These are phyloP conservation scores for Drosophila vallismaia DNA, from an alignment of 2,888 invertebrate genomes.

Conservation along the genomic window DNA sequence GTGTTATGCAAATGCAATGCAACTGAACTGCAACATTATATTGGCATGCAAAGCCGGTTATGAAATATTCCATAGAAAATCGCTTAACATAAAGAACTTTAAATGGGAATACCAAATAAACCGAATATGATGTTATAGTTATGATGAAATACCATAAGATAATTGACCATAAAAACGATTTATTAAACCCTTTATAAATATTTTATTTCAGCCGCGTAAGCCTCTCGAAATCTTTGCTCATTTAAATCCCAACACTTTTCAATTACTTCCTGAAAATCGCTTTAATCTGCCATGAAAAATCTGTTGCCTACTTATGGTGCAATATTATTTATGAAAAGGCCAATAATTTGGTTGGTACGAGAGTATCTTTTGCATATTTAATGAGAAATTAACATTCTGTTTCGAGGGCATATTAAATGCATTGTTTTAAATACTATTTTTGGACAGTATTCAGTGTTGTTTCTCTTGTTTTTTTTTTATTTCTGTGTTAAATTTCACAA, in stretches of 20 bases:
- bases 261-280: conserved; percentile 30
- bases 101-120: not conserved
- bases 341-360: not conserved
- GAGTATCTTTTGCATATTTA: conserved; percentile 20
- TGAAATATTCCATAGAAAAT: conserved; percentile 36
- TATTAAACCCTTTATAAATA: conserved; percentile 1
- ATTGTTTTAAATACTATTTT: conserved; percentile 12
- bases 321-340: conserved; percentile 17
- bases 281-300: conserved; percentile 30
- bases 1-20: conserved; percentile 65
- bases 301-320: conserved; percentile 32
- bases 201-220: not conserved
- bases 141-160: not conserved
- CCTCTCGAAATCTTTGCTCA: conserved; percentile 9
- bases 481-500: conserved; percentile 30
- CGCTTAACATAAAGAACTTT: not conserved
- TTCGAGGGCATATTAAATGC: conserved; percentile 23
- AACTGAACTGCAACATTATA: conserved; percentile 66
- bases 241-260: conserved; percentile 15
- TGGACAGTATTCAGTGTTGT: conserved; percentile 1
- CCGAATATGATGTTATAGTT: not conserved
- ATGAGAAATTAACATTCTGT: conserved; percentile 30
- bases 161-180: conserved; percentile 3
- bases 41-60: conserved; percentile 37
- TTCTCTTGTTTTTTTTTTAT: conserved; percentile 11